Evolutionary conservation across 1,140 invertebrate species (phyloP), one percentile per base, ranked within the genome.

Genomic region (Drosophila subobscura): DNA sequence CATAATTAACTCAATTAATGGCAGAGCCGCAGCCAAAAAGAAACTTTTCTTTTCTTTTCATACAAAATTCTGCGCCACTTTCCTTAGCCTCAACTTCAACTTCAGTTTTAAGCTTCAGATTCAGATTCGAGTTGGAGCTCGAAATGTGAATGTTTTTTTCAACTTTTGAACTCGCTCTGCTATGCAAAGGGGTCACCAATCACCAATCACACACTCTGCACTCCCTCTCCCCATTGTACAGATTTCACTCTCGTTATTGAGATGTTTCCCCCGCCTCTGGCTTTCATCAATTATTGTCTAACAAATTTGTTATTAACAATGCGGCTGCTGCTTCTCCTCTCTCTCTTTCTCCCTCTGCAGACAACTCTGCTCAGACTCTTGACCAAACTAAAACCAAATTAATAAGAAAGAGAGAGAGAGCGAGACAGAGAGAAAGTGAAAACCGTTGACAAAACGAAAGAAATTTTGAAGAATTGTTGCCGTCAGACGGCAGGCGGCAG

Each of bases 361-460:
- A 20, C 16, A 20, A 20, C 16, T n/a, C 55, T 47, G 7, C 25
- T 14, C 40, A 27, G 12, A 20, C 5, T 66, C 46, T 45, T 27
- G 52, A 41, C 54, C 37, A 41, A 42, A 53, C 64, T 64, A 4
- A 37, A 45, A 70, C 52, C 58, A 59, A 59, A 53, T 47, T 40
- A 50, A 51, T 50, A 53, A 63, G 51, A 40, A 20, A 33, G 22
- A 37, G 42, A 65, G 37, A 72, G 42, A 25, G 40, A 41, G 29
- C 25, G 47, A 23, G 46, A 40, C 60, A 45, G 55, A 42, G 53
- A 42, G 22, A 68, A 80, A 80, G 78, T 80, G 78, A 80, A 80
- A 80, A 63, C 68, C 59, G 72, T 80, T 80, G 78, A 80, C 78
- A 81, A 68, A 81, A 77, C 77, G 61, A 80, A 81, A 79, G 65